Conservation (phyloP, 2,113 vertebrate genomes). For the Desmodus rotundus region DNA sequence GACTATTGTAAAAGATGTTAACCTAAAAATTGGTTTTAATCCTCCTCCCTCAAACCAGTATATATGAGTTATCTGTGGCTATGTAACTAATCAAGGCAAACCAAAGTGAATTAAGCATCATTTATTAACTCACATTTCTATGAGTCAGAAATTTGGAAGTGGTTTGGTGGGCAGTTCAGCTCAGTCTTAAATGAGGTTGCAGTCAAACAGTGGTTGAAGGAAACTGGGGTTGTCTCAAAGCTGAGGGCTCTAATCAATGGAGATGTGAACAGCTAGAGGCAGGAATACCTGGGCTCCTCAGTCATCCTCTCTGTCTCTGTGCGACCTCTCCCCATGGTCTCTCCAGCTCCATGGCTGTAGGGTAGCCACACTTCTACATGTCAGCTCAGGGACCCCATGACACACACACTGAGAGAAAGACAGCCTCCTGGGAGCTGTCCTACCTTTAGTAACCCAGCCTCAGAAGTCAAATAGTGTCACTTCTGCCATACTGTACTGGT, state of each 20-base stretch:
- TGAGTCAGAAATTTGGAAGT: neutral
- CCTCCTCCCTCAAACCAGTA: neutral
- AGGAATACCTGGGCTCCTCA: neutral
- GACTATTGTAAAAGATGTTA: neutral
- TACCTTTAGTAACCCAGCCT: neutral
- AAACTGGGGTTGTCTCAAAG: neutral
- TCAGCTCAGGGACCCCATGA: neutral
- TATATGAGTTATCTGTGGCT: neutral
- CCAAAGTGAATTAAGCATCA: neutral
- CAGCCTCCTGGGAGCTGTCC: neutral
- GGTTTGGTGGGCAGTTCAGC: neutral
- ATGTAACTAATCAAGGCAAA: neutral
- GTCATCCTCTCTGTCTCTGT: neutral
- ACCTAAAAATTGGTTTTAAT: neutral
- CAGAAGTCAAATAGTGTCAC: neutral
- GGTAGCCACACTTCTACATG: neutral
- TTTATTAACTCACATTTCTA: neutral
- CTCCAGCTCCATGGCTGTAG: neutral
- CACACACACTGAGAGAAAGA: neutral
- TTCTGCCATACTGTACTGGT: neutral
- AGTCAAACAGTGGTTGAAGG: neutral
- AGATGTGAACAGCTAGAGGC: neutral
- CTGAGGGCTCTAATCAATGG: neutral
- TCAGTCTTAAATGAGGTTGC: neutral
- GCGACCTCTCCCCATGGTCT: neutral